These are phyloP conservation scores for Melanogrammus aeglefinus DNA, from an alignment of 2,797 vertebrate species.

Conservation along the genomic window DNA sequence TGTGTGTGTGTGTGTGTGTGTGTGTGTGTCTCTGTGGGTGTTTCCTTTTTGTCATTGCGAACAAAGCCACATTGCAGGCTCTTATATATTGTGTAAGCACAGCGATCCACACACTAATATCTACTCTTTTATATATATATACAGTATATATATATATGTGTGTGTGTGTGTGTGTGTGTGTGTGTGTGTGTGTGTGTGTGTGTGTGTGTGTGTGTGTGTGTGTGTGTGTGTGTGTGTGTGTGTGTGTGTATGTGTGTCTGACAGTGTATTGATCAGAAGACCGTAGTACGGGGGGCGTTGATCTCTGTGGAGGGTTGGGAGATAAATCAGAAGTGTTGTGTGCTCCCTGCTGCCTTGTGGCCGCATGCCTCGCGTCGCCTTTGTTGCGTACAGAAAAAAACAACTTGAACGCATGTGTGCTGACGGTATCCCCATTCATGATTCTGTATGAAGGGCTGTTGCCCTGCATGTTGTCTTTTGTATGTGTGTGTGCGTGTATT, in stretches of 20 bases:
- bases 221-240: conserved; percentile 19
- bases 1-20: not conserved
- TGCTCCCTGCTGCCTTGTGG: conserved; percentile 36
- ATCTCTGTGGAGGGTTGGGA: conserved; percentile 44
- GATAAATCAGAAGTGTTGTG: conserved; percentile 50
- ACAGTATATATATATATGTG: too few species aligned
- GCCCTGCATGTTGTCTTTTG: not conserved
- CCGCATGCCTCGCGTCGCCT: not conserved
- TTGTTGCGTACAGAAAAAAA: not conserved
- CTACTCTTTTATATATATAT: too few species aligned
- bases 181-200: conserved; percentile 49
- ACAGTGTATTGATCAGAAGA: conserved; percentile 26
- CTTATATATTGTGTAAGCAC: not conserved
- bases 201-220: conserved; percentile 40
- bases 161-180: conserved; percentile 1
- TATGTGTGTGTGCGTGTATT: too few species aligned
- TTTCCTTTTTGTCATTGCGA: not conserved
- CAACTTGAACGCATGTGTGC: not conserved
- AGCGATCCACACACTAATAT: not conserved
- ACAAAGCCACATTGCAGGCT: not conserved
- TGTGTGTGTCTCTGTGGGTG: not conserved
- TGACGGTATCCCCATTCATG: not conserved
- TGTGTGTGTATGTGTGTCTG: conserved; percentile 43
- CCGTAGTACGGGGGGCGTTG: conserved; percentile 51
- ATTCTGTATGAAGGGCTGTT: not conserved